A percentile compares a stretch with the other conserved stretches of the same genome.
These are phyloP conservation scores for Drosophila tani DNA, from an alignment of 1,140 invertebrate genomes.

Conservation along the genomic window DNA sequence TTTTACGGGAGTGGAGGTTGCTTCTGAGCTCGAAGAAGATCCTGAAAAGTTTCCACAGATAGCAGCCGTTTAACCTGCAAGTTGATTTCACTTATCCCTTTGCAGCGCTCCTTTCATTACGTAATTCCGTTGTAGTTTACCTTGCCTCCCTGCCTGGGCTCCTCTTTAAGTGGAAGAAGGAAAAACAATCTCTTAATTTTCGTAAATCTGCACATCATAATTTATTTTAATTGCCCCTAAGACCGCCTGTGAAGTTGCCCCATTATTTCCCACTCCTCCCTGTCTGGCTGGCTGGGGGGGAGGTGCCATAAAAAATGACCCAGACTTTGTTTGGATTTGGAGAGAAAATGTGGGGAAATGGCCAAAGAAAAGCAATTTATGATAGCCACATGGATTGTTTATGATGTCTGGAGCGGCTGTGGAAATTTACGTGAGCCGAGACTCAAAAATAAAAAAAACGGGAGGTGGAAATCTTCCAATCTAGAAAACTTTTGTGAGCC, in stretches of 20 bases:
- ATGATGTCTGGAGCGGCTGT: constrained; percentile 69
- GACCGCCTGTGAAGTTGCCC: constrained; percentile 56
- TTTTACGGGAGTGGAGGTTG: background rate
- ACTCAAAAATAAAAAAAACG: background rate
- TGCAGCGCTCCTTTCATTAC: constrained; percentile 54
- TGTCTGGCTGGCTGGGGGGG: constrained; percentile 26
- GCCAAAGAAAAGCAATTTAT: constrained; percentile 75
- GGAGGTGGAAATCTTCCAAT: constrained; percentile 53
- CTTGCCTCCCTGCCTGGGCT: background rate
- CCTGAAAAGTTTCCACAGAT: constrained; percentile 26
- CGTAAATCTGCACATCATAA: constrained; percentile 84
- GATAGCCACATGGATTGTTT: constrained; percentile 74
- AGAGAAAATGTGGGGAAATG: constrained; percentile 35
- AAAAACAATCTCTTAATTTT: constrained; percentile 84
- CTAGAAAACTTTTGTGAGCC: constrained; percentile 47
- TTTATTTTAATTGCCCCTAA: constrained; percentile 84
- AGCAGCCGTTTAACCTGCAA: constrained; percentile 71
- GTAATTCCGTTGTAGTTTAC: constrained; percentile 52
- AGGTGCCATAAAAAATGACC: constrained; percentile 72
- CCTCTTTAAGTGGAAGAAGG: constrained; percentile 27
- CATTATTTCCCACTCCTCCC: constrained; percentile 21
- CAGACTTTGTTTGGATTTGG: constrained; percentile 47
- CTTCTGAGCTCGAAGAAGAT: constrained; percentile 6
- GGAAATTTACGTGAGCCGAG: constrained; percentile 72
- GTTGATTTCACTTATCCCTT: constrained; percentile 82